Evolutionary conservation across 2,113 vertebrate genomes (phyloP).

Genomic region (Hippocampus zosterae): DNA sequence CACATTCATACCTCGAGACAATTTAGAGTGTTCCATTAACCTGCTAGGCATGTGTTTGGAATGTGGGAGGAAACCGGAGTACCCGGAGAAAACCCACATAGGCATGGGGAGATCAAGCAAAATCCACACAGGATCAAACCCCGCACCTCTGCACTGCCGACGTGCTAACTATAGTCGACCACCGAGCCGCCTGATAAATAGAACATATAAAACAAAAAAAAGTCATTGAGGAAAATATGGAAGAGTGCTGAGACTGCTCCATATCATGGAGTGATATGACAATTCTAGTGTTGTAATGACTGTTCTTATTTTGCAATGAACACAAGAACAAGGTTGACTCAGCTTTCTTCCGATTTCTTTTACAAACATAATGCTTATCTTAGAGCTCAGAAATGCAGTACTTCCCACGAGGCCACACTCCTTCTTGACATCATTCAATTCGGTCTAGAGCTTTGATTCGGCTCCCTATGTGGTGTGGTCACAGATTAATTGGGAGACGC

Average conservation of each 20-base stretch:
- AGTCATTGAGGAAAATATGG: too few species aligned
- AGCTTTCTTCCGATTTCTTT: neutral
- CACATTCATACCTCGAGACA: too few species aligned
- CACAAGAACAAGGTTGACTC: neutral
- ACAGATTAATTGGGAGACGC: constrained; percentile 3
- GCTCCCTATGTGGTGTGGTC: neutral
- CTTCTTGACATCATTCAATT: constrained; percentile 1
- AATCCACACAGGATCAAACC: too few species aligned
- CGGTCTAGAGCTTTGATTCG: neutral
- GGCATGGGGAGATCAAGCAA: too few species aligned
- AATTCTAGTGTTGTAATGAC: neutral
- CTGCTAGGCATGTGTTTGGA: too few species aligned
- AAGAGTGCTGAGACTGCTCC: neutral
- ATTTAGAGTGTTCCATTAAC: too few species aligned
- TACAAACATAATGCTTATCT: neutral
- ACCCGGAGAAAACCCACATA: too few species aligned
- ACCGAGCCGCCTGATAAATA: too few species aligned
- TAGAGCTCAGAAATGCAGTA: neutral
- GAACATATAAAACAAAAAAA: too few species aligned
- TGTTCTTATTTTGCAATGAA: neutral
- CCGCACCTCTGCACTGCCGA: too few species aligned
- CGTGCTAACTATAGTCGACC: too few species aligned
- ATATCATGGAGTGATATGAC: neutral
- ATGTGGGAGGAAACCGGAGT: too few species aligned
- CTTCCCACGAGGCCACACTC: neutral